Evolutionary conservation across 2,888 invertebrate species (phyloP), one percentile per base, ranked within the genome.

Genomic region (Hetaerina titia): DNA sequence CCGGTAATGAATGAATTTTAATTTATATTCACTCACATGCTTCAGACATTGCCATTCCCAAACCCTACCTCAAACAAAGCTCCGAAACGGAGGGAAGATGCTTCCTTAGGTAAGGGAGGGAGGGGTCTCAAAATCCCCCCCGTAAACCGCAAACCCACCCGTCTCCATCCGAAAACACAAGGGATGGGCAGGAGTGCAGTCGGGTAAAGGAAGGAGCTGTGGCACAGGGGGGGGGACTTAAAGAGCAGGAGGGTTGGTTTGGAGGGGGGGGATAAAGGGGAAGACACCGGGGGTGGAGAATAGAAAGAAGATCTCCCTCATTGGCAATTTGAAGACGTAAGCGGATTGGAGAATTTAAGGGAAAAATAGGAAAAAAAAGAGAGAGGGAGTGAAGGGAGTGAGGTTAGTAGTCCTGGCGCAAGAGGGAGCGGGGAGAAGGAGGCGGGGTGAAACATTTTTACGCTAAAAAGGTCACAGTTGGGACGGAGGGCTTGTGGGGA

Each of bases 251-350:
- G 45, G 87, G 31, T 17, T 19, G 88, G 17, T 2, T 88, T 7
- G 5, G 45, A 17, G 56, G 15, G 57, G 88, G 56, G 88, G 31
- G 45, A 19, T 13, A 19, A 25, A 17, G 1, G n/a, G 69, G 22
- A 22, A 69, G 25, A 15, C 31, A 31, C 45, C 19, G 31, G 19
- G 64, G 90, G 22, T n/a, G 92, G 81, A 56, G 63, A 69, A 13
- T 81, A 81, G 81, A 56, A 74, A 64, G 92, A 69, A 92, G 56
- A 92, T 92, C 74, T 92, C 92, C 56, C 57, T 92, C 74, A 64
- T 92, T 74, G 92, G 92, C 92, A 90, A 63, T 69, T 63, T 92
- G 69, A 92, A 92, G 92, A 92, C 92, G 92, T 92, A 92, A 92
- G 92, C 92, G 92, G 92, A 92, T 92, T 92, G 92, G 69, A 56